Conservation (phyloP, 2,888 invertebrate genomes). For the Ophion ellenae region DNA sequence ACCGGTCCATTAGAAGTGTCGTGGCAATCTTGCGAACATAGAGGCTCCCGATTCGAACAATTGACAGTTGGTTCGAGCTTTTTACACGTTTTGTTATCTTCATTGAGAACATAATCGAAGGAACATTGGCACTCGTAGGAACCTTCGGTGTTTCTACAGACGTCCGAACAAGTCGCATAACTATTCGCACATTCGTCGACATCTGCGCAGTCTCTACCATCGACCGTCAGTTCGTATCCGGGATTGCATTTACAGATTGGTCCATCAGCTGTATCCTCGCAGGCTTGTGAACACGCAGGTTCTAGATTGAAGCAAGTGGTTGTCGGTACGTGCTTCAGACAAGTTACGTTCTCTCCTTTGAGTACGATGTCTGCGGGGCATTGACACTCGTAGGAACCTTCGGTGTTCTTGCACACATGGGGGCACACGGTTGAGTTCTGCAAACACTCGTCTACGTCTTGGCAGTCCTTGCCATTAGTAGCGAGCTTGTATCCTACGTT, state of each 20-base stretch:
- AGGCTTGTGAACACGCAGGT: too few species aligned
- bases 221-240: too few species aligned
- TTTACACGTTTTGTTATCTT: constrained; percentile 78
- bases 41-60: constrained; percentile 67
- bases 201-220: too few species aligned
- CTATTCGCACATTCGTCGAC: too few species aligned
- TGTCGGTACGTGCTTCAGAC: too few species aligned
- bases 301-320: too few species aligned
- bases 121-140: too few species aligned
- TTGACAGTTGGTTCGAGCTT: constrained; percentile 75
- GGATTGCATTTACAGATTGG: too few species aligned
- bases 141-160: too few species aligned
- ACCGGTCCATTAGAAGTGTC: constrained; percentile 77
- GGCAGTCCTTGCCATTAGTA: constrained; percentile 80
- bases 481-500: constrained; percentile 84
- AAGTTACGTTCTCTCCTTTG: constrained; percentile 74
- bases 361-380: constrained; percentile 76
- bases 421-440: constrained; percentile 80
- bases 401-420: constrained; percentile 85
- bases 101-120: too few species aligned
- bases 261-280: too few species aligned
- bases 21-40: constrained; percentile 77
- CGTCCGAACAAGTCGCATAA: too few species aligned
- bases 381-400: constrained; percentile 84
- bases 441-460: constrained; percentile 82